Evolutionary conservation across 1,140 invertebrate species (phyloP), one percentile per base, ranked within the genome.

Genomic region (Lepidurus arcticus): DNA sequence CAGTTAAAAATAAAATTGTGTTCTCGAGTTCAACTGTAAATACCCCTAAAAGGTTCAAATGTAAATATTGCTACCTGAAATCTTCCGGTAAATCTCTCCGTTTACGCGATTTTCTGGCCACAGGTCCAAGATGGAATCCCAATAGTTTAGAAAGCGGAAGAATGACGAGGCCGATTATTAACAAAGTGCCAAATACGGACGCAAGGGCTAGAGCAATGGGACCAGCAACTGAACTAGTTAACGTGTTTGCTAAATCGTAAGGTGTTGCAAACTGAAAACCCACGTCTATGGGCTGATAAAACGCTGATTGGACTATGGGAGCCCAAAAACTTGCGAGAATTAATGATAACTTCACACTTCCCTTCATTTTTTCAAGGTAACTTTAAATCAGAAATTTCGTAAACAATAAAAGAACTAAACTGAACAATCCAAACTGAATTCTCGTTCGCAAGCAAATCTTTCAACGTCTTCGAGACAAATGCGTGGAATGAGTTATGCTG

Each of bases 211-310:
- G 42, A 16, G 73, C 44, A 44, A 79, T 13, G 24, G 78, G 78
- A 10, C 78, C 78, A 9, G 44, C 78, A n/a, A 79, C 73, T 42
- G 44, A 47, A 34, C 75, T 73, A 7, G 73, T 45, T 44, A 79
- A 74, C 4, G 73, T 74, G 26, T 79, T 79, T 1, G 78, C 78
- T 42, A 79, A 45, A 16, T 79, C 75, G 42, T 75, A 74, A 42
- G 78, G 78, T 11, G 78, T 79, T n/a, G 78, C 74, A 42, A 79
- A 79, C 44, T 73, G 73, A 11, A 79, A 79, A 53, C 78, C 78
- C n/a, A 79, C 44, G 42, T 79, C 73, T 26, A 79, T 44, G 8
- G 78, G 78, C 42, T 79, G 78, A 34, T 44, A 79, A 26, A 74
- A 45, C 7, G 43, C 74, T 16, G 42, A 43, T 2, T 44, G 44